These are phyloP conservation scores for Pollicipes pollicipes DNA, from an alignment of 1,140 invertebrate genomes.

Conservation along the genomic window DNA sequence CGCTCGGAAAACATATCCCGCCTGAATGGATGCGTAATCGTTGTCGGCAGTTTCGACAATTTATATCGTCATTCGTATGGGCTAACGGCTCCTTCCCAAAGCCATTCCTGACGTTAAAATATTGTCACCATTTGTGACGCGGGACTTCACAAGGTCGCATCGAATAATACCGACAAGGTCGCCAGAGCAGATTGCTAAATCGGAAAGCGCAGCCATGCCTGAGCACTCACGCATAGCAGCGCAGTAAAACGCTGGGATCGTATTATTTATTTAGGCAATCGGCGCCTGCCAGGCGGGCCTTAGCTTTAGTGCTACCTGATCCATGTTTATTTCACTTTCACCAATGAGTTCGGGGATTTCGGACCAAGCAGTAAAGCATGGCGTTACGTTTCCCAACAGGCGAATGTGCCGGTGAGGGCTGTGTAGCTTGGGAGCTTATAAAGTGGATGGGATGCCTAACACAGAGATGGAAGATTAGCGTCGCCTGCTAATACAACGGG, in stretches of 20 bases:
- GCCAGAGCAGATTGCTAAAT: not conserved
- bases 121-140: not conserved
- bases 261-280: not conserved
- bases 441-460: no score
- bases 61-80: not conserved
- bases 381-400: not conserved
- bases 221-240: not conserved
- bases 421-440: no score
- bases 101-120: not conserved
- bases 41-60: not conserved
- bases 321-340: not conserved
- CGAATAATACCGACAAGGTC: not conserved
- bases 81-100: not conserved
- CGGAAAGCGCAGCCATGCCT: not conserved
- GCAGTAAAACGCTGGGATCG: not conserved
- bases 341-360: not conserved
- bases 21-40: not conserved
- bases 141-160: not conserved
- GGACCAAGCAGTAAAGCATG: not conserved
- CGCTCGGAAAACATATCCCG: not conserved
- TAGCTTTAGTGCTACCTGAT: not conserved
- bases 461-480: no score
- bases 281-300: not conserved
- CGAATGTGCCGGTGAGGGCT: no score
- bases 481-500: no score